phyloP scores from a whole-genome alignment of 2,888 invertebrate species.

The Panzeria rudis region DNA sequence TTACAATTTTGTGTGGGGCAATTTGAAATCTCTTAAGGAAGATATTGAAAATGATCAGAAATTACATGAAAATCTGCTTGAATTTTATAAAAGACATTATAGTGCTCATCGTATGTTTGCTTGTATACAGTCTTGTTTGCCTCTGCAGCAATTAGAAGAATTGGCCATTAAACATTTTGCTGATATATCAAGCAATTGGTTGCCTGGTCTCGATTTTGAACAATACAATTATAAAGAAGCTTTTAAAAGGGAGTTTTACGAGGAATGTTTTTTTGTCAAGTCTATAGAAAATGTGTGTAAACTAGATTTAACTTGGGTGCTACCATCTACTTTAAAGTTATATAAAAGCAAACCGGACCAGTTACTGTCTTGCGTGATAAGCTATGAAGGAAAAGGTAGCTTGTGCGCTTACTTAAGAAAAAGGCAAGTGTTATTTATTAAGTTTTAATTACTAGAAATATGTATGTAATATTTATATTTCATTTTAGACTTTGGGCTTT shows the following conservation, averaged over 20 bases:
- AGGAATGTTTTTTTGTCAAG: conserved; percentile 87
- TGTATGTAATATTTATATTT: neutral
- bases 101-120: conserved; percentile 95
- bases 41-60: conserved; percentile 86
- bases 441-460: neutral
- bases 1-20: conserved; percentile 93
- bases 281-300: conserved; percentile 89
- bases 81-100: conserved; percentile 91
- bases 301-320: conserved; percentile 84
- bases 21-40: conserved; percentile 89
- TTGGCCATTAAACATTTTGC: conserved; percentile 86
- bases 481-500: conserved; percentile 89
- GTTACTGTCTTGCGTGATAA: conserved; percentile 91
- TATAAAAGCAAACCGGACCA: conserved; percentile 84
- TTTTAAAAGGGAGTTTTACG: conserved; percentile 80
- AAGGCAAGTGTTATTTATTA: conserved; percentile 84
- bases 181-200: conserved; percentile 87
- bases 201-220: conserved; percentile 87
- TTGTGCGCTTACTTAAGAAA: conserved; percentile 90
- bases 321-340: conserved; percentile 77
- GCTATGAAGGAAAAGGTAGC: conserved; percentile 94
- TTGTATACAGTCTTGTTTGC: conserved; percentile 88
- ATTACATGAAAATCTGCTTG: conserved; percentile 88
- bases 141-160: conserved; percentile 81
- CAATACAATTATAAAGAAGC: conserved; percentile 80